These are phyloP conservation scores for Myotis lucifugus DNA, from an alignment of 2,113 vertebrate genomes.

Conservation along the genomic window DNA sequence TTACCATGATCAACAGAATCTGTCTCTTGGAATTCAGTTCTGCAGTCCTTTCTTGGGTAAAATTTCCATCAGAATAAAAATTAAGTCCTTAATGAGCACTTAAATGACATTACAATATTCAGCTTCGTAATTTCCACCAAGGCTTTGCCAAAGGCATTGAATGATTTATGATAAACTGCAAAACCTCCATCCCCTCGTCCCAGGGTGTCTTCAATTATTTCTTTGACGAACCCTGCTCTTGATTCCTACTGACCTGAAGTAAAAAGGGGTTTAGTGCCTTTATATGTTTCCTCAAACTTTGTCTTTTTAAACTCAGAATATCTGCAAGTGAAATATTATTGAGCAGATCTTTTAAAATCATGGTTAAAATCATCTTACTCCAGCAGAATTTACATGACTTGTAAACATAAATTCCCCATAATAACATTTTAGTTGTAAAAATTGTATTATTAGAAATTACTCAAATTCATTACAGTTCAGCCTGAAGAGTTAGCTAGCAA, in stretches of 20 bases:
- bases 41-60: conserved; percentile 43
- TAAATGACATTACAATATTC: conserved; percentile 78
- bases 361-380: conserved; percentile 64
- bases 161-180: conserved; percentile 79
- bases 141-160: conserved; percentile 77
- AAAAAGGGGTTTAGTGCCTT: conserved; percentile 67
- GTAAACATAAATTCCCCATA: conserved; percentile 41
- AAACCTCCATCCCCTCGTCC: conserved; percentile 69
- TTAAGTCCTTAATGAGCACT: conserved; percentile 74
- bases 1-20: conserved; percentile 64
- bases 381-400: conserved; percentile 54
- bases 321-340: conserved; percentile 63
- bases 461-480: conserved; percentile 53
- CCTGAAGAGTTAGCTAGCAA: conserved; percentile 34
- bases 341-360: conserved; percentile 61
- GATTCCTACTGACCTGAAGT: conserved; percentile 70
- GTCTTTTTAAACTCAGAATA: conserved; percentile 63
- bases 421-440: conserved; percentile 54
- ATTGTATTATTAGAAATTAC: conserved; percentile 43
- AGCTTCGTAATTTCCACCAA: conserved; percentile 70
- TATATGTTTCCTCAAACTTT: conserved; percentile 64
- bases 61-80: conserved; percentile 71
- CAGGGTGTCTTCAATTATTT: conserved; percentile 78
- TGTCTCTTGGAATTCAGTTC: conserved; percentile 44
- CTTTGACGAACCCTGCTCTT: conserved; percentile 67